phyloP scores from a whole-genome alignment of 2,797 vertebrate genomes.

The Gymnodraco acuticeps region DNA sequence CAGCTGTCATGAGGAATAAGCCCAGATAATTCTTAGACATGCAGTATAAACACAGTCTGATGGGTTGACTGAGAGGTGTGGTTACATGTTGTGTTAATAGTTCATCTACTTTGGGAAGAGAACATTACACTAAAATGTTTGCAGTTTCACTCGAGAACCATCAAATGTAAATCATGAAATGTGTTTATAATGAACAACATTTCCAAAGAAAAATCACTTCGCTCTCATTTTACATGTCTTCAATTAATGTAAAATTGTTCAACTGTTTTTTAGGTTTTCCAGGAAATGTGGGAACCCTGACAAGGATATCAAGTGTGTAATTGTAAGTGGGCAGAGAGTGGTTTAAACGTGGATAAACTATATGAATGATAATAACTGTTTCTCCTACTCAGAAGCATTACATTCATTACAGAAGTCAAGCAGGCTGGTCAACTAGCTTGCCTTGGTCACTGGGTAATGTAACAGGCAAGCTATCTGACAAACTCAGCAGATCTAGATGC shows the following conservation, averaged over 20 bases:
- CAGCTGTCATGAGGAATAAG: conserved; percentile 79
- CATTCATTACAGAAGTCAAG: neutral
- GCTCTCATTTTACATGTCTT: too few species aligned
- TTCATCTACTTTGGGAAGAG: neutral
- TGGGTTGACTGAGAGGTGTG: neutral
- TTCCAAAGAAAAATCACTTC: too few species aligned
- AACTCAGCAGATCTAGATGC: neutral
- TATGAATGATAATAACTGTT: neutral
- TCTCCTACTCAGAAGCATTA: neutral
- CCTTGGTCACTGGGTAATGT: neutral
- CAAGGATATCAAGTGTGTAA: neutral
- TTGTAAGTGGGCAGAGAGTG: neutral
- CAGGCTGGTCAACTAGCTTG: neutral
- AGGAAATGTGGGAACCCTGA: too few species aligned
- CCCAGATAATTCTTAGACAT: neutral
- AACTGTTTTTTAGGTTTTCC: too few species aligned
- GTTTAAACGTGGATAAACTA: neutral
- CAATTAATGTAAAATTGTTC: too few species aligned
- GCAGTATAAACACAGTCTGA: neutral
- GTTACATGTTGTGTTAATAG: neutral
- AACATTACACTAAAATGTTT: neutral
- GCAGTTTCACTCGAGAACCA: neutral
- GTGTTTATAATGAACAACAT: neutral
- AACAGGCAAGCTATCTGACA: neutral
- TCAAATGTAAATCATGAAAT: neutral